Percentiles rank a stretch among this genome's conserved stretches.
Evolutionary conservation across 2,113 vertebrate species (phyloP).

Genomic region (Crotalus viridis): DNA sequence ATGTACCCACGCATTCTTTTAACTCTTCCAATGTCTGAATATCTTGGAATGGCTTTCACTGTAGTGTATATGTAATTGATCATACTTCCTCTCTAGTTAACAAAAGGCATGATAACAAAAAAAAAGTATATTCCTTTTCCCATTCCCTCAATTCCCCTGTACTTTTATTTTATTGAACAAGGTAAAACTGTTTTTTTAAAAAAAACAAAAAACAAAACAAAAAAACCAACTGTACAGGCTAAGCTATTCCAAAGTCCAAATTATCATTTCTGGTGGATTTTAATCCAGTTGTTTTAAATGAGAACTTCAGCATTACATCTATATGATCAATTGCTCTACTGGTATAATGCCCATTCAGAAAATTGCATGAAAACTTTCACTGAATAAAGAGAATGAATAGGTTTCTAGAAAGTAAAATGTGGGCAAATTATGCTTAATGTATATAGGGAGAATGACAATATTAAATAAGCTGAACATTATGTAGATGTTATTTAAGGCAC

Average conservation of each 20-base stretch:
- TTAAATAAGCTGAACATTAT: conserved; percentile 25
- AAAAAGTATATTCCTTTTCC: not conserved
- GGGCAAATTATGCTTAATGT: conserved; percentile 37
- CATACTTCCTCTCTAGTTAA: not conserved
- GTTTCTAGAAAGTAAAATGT: conserved; percentile 53
- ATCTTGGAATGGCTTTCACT: not conserved
- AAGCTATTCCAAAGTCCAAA: not conserved
- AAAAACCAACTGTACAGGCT: not conserved
- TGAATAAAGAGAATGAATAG: conserved; percentile 18
- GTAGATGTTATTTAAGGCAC: not conserved
- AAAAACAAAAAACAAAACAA: not conserved
- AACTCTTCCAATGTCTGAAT: not conserved
- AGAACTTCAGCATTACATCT: not conserved
- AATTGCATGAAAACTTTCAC: conserved; percentile 18
- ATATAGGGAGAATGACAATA: conserved; percentile 18
- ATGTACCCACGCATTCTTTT: not conserved
- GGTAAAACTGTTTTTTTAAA: not conserved
- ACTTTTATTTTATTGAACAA: not conserved
- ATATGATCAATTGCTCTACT: conserved; percentile 13
- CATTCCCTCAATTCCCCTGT: too few species aligned
- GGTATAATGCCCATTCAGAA: conserved; percentile 29
- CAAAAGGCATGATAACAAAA: not conserved
- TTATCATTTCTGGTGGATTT: not conserved
- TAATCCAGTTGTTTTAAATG: conserved; percentile 5
- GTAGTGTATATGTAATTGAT: not conserved